phyloP scores from a whole-genome alignment of 2,888 invertebrate species.

The Proisotoma minuta region DNA sequence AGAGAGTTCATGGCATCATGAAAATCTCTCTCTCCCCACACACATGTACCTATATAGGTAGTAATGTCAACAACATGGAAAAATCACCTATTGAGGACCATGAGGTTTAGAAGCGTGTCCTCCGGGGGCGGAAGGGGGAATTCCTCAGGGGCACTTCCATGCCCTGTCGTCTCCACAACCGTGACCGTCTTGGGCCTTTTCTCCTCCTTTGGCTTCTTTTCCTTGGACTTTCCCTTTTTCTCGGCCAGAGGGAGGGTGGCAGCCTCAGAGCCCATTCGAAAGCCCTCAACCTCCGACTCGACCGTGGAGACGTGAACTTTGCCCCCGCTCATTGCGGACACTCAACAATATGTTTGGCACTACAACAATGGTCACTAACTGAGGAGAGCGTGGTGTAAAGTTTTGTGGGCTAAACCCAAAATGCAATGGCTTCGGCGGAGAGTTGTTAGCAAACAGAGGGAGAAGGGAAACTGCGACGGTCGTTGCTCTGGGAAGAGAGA shows the following conservation, averaged over 20 bases:
- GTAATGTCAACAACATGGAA: background rate
- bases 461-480: constrained; percentile 48
- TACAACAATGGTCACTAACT: background rate
- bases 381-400: constrained; percentile 17
- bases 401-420: constrained; percentile 35
- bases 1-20: no score
- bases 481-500: constrained; percentile 25
- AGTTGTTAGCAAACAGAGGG: constrained; percentile 40
- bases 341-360: constrained; percentile 5
- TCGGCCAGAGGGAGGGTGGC: constrained; percentile 47
- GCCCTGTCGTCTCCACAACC: constrained; percentile 39
- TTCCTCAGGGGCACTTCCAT: constrained; percentile 45
- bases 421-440: constrained; percentile 38
- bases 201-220: constrained; percentile 46
- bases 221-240: constrained; percentile 44
- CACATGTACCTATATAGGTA: no score
- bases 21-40: no score
- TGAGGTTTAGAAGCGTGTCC: constrained; percentile 48
- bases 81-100: constrained; percentile 47
- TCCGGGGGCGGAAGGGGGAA: constrained; percentile 48
- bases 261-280: constrained; percentile 47
- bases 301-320: constrained; percentile 86
- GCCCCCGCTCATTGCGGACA: no score
- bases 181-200: constrained; percentile 48
- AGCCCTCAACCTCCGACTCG: constrained; percentile 70